Conservation (phyloP, 2,113 vertebrate genomes). For the Limnothrissa miodon region DNA sequence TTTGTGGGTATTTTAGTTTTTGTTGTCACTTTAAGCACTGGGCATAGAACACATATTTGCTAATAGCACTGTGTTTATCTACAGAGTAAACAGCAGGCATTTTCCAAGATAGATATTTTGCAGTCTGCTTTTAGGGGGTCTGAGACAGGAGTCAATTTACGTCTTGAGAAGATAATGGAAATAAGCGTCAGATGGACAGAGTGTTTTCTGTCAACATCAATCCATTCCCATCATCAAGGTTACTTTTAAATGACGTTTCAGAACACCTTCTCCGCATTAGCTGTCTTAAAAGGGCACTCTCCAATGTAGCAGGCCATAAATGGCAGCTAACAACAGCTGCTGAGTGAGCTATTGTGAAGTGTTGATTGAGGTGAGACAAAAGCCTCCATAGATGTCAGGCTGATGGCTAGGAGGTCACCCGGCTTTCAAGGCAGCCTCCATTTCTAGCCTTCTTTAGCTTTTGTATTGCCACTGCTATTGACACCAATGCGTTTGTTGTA, state of each 20-base stretch:
- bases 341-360: background rate
- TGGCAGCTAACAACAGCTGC: background rate
- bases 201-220: constrained; percentile 44
- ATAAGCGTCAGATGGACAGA: constrained; percentile 15
- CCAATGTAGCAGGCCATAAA: background rate
- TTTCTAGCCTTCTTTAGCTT: background rate
- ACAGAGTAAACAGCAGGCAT: constrained; percentile 32
- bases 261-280: background rate
- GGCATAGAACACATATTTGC: constrained; percentile 31
- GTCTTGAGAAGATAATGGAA: constrained; percentile 40
- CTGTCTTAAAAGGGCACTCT: background rate
- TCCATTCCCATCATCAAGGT: constrained; percentile 35
- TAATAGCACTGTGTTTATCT: constrained; percentile 31
- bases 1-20: constrained; percentile 24
- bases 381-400: background rate
- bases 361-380: constrained; percentile 7
- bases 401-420: background rate
- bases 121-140: constrained; percentile 34
- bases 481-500: background rate
- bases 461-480: background rate
- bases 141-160: constrained; percentile 44
- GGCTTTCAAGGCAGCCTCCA: background rate
- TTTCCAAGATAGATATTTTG: constrained; percentile 29
- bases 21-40: constrained; percentile 34
- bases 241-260: constrained; percentile 24